A percentile compares a stretch with the other conserved stretches of the same genome.
Evolutionary conservation across 2,888 invertebrate genomes (phyloP).

Genomic region (Yponomeuta plumbellus): DNA sequence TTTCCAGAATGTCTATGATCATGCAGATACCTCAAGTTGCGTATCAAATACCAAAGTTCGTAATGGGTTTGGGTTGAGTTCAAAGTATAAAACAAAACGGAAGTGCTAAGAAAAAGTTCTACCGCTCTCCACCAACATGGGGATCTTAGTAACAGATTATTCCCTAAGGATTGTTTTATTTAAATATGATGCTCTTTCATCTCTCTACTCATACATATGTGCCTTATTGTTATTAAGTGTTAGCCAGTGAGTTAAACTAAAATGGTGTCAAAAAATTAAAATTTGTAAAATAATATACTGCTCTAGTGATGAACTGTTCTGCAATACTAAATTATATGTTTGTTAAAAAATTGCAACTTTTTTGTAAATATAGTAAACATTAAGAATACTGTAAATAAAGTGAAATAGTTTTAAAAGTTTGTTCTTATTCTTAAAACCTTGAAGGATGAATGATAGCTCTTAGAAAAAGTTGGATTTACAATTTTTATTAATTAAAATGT

Average conservation of each 20-base stretch:
- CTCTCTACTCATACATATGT: constrained; percentile 10
- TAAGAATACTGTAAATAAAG: constrained; percentile 12
- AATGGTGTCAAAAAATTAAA: constrained; percentile 4
- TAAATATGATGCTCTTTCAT: constrained; percentile 1
- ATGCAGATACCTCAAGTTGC: constrained; percentile 91
- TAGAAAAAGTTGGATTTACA: constrained; percentile 3
- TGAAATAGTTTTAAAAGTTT: constrained; percentile 7
- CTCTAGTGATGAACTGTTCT: background rate
- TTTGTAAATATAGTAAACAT: constrained; percentile 6
- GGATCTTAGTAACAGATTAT: constrained; percentile 7
- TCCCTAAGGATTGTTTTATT: background rate
- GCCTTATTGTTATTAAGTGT: constrained; percentile 11
- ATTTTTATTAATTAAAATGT: constrained; percentile 17
- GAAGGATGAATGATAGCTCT: background rate
- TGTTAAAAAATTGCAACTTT: constrained; percentile 5
- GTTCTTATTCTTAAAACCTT: background rate
- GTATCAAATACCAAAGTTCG: constrained; percentile 89
- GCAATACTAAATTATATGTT: constrained; percentile 2
- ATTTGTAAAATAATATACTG: background rate
- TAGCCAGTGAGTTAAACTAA: background rate
- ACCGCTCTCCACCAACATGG: constrained; percentile 32
- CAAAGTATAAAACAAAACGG: constrained; percentile 24
- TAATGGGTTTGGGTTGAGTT: constrained; percentile 85
- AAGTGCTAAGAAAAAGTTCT: constrained; percentile 27
- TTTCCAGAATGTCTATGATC: constrained; percentile 87